phyloP scores from a whole-genome alignment of 2,113 vertebrate species.

The Pristiophorus japonicus region DNA sequence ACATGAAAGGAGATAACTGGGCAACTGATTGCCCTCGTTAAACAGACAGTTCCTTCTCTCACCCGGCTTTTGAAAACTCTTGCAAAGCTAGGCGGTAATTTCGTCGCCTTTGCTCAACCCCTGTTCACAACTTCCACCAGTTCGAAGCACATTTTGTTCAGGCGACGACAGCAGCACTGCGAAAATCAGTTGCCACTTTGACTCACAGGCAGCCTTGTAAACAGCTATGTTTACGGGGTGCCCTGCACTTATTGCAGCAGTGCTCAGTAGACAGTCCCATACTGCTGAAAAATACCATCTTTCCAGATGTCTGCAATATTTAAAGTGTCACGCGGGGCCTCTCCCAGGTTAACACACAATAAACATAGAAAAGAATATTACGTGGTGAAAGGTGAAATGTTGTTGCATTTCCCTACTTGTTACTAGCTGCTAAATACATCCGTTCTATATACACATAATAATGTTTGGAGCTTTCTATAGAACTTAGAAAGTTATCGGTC shows the following conservation, averaged over 20 bases:
- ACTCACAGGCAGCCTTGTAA: neutral
- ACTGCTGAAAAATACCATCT: neutral
- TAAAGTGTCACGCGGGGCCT: neutral
- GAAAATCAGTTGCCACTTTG: neutral
- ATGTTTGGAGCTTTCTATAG: neutral
- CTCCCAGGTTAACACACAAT: neutral
- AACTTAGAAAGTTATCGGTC: neutral
- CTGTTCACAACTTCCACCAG: neutral
- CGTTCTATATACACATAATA: neutral
- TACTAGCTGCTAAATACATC: neutral
- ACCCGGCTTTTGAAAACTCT: slow-evolving; percentile 13
- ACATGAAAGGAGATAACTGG: slow-evolving; percentile 82
- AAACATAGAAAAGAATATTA: neutral
- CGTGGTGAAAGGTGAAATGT: neutral
- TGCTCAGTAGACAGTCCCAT: neutral
- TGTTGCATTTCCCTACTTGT: neutral
- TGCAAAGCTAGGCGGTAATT: neutral
- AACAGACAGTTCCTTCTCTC: slow-evolving; percentile 40
- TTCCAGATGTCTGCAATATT: neutral
- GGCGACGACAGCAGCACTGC: neutral
- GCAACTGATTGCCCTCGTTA: slow-evolving; percentile 75
- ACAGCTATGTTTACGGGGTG: neutral
- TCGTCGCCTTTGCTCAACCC: neutral
- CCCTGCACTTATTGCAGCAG: neutral
- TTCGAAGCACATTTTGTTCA: neutral